These are phyloP conservation scores for Phaenicophaeus curvirostris DNA, from an alignment of 2,797 vertebrate genomes.

Conservation along the genomic window DNA sequence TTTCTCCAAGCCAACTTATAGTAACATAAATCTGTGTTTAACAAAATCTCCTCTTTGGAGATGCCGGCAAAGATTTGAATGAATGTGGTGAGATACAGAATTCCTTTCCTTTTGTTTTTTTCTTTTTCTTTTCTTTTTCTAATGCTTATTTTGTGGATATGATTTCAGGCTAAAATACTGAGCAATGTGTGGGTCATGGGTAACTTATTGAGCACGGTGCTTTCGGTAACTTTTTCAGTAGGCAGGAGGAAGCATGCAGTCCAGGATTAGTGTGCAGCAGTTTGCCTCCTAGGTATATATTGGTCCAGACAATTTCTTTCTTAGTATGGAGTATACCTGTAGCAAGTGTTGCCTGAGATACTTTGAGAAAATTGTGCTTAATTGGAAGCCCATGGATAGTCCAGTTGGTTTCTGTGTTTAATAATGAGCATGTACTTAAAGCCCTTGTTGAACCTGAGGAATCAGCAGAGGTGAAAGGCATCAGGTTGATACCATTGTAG, in stretches of 20 bases:
- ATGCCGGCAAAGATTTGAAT: background rate
- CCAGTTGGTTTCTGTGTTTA: background rate
- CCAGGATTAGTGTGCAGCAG: background rate
- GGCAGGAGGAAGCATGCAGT: background rate
- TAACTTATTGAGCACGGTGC: background rate
- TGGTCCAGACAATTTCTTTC: background rate
- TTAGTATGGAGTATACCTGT: background rate
- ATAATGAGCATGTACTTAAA: background rate
- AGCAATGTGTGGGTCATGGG: background rate
- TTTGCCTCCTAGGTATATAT: background rate
- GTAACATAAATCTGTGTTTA: background rate
- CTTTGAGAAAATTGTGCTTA: background rate
- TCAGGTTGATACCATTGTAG: background rate
- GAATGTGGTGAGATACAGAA: background rate
- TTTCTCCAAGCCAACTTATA: background rate
- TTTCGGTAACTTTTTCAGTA: background rate
- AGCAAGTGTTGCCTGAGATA: background rate
- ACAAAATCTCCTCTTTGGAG: background rate
- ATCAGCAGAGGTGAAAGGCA: background rate
- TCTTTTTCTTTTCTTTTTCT: no score
- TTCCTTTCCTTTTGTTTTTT: background rate
- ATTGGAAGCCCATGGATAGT: background rate
- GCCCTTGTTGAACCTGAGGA: background rate
- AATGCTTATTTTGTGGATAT: background rate
- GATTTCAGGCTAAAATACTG: background rate